Percentiles rank a stretch among this genome's conserved stretches.
These are phyloP conservation scores for Mnemiopsis leidyi DNA, from an alignment of 37 sponge, comb jelly and placozoan genomes.

Conservation along the genomic window DNA sequence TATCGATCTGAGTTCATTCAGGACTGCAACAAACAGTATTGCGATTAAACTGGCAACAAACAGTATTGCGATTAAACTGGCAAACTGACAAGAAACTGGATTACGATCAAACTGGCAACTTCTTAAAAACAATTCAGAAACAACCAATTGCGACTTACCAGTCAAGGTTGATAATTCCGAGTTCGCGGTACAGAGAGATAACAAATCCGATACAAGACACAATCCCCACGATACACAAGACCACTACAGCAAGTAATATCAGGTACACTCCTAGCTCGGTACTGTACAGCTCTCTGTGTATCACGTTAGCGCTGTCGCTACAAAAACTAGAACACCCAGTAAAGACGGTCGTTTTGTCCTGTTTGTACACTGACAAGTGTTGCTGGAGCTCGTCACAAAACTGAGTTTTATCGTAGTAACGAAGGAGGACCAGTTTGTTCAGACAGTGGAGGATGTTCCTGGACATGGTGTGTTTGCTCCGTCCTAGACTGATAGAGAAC, in stretches of 20 bases:
- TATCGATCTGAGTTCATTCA: too few relatives aligned
- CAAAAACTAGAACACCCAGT: slow-evolving; percentile 6
- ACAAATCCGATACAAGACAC: background rate
- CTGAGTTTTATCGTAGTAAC: background rate
- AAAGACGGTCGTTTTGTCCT: background rate
- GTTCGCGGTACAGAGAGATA: background rate
- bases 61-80: too few relatives aligned
- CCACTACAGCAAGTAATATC: background rate
- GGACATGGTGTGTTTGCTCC: background rate
- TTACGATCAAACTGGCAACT: too few relatives aligned
- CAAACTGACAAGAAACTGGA: too few relatives aligned
- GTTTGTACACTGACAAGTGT: slow-evolving; percentile 9
- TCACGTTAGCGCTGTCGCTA: background rate
- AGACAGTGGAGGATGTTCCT: slow-evolving; percentile 31
- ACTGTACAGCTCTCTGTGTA: slow-evolving; percentile 38
- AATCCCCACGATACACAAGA: background rate
- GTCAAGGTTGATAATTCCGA: background rate
- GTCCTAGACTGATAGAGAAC: slow-evolving; percentile 11
- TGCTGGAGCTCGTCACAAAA: background rate
- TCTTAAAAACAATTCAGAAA: too few relatives aligned
- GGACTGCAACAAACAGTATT: too few relatives aligned
- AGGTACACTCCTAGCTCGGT: slow-evolving; percentile 32
- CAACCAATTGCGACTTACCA: too few relatives aligned
- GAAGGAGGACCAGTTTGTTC: background rate
- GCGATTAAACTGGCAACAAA: too few relatives aligned